A percentile compares a stretch with the other conserved stretches of the same genome.
Evolutionary conservation across 2,888 invertebrate genomes (phyloP).

Genomic region (Syrista parreyssii): DNA sequence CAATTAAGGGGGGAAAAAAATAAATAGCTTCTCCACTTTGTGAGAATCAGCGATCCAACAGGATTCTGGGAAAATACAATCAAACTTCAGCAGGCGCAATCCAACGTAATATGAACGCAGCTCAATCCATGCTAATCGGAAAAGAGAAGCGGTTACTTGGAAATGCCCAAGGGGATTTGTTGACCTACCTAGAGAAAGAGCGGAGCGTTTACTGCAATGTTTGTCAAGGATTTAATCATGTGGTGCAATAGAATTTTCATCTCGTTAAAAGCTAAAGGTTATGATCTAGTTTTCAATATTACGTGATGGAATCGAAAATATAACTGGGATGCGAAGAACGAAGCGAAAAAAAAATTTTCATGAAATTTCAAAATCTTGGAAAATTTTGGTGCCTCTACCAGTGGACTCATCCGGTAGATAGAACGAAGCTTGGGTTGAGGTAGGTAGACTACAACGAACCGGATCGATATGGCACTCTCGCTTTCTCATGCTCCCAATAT

Average conservation of each 20-base stretch:
- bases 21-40: too few species aligned
- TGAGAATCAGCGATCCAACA: too few species aligned
- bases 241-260: not conserved
- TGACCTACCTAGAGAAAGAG: not conserved
- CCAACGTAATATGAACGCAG: not conserved
- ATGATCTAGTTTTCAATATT: not conserved
- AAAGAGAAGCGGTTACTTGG: not conserved
- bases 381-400: slow-evolving; percentile 3
- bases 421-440: slow-evolving; percentile 36
- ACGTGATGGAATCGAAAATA: not conserved
- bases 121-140: not conserved
- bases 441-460: slow-evolving; percentile 40
- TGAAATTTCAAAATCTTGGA: not conserved
- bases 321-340: not conserved
- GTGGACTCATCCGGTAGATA: slow-evolving; percentile 14
- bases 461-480: slow-evolving; percentile 54
- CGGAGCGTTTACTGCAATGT: not conserved
- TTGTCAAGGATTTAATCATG: not conserved
- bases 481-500: slow-evolving; percentile 47
- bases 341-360: not conserved
- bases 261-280: not conserved
- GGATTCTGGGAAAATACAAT: not conserved
- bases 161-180: not conserved
- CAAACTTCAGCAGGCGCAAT: not conserved
- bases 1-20: not conserved